Evolutionary conservation across 1,140 invertebrate genomes (phyloP), one percentile per base, ranked within the genome.

Genomic region (Neomicropteryx cornuta): DNA sequence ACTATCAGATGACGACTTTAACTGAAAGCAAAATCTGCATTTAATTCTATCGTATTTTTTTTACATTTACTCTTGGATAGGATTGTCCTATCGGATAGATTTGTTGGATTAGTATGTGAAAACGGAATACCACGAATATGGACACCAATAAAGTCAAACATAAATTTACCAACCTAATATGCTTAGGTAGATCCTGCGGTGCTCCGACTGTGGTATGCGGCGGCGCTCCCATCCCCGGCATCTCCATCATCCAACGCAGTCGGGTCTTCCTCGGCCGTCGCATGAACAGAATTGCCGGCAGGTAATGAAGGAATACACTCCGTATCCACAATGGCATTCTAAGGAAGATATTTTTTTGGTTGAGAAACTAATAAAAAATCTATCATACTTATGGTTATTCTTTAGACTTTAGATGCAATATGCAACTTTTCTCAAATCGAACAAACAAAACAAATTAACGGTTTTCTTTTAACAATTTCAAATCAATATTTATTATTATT

Each of bases 161-260:
- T 14, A 17, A 36, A 16, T 44, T 32, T 36, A 46, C 34, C 50
- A 56, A 75, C 73, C 72, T 76, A 50, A 81, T 76, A 51, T 87
- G 81, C 53, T 87, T 86, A 22, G 84, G 83, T 47, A 86, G 64
- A 58, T 86, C 82, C 13, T 82, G 79, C 3, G 82, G 77, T 40
- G 82, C 85, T 1, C 83, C 82, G 45, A 83, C 83, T 19, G 69
- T 68, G 4, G 76, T 73, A 51, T 87, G 81, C 0, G 86, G 84
- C 21, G 86, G 76, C 37, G 84, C 83, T 27, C 81, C 83, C 76
- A 86, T 88, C 14, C 71, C 72, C 2, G 88, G 89, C 75, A 91
- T 92, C 59, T 94, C 90, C 87, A 94, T 93, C 90, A 95, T 94
- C 90, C 91, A 94, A 30, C 88, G 74, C 21, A 94, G 68, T 36